Conservation (phyloP, 1,140 invertebrate species). For the Streblospio benedicti region DNA sequence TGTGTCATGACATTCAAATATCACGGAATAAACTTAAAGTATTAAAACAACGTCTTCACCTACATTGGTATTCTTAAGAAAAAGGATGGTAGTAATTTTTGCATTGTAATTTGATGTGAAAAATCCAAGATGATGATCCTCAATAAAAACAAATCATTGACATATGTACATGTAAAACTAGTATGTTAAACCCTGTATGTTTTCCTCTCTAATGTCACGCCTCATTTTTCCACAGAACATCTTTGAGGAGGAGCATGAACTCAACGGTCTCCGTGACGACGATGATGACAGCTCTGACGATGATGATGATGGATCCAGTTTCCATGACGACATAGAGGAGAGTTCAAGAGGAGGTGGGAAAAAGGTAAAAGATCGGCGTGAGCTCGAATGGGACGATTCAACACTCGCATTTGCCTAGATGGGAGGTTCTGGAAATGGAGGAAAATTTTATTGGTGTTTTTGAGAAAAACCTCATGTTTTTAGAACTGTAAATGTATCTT, state of each 20-base stretch:
- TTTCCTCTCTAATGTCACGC: conserved; percentile 36
- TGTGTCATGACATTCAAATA: too few species aligned
- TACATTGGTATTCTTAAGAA: too few species aligned
- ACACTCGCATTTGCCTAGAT: conserved; percentile 47
- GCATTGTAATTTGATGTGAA: background rate
- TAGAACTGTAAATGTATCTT: too few species aligned
- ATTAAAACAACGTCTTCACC: too few species aligned
- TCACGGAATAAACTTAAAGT: too few species aligned
- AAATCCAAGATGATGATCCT: background rate
- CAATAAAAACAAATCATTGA: background rate
- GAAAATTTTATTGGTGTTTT: too few species aligned
- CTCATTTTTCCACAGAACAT: too few species aligned
- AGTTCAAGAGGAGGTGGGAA: conserved; percentile 48
- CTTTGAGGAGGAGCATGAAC: conserved; percentile 51
- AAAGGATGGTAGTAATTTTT: background rate
- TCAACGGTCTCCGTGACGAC: conserved; percentile 52
- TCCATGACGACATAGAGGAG: conserved; percentile 47
- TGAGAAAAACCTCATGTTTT: too few species aligned
- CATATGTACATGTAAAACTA: background rate
- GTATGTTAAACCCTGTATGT: conserved; percentile 41
- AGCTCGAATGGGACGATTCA: conserved; percentile 61
- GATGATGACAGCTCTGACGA: conserved; percentile 56
- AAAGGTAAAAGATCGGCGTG: conserved; percentile 32
- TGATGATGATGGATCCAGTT: conserved; percentile 47
- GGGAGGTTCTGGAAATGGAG: too few species aligned